Evolutionary conservation across 2,113 vertebrate species (phyloP), one percentile per base, ranked within the genome.

Genomic region (Cephalophus harveyi): DNA sequence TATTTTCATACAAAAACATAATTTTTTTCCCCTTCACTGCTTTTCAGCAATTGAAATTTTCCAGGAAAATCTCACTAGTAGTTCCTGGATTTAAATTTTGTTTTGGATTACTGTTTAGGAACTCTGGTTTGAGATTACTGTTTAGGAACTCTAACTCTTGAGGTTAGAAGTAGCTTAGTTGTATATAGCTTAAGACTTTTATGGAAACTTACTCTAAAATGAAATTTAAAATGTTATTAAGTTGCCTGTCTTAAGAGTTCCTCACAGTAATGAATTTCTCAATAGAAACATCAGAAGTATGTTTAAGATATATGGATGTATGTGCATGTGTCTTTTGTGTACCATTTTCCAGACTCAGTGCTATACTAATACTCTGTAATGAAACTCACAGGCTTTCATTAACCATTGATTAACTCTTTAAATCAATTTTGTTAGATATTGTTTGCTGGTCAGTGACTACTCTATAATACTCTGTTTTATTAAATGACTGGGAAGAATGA

Each of bases 1-100:
- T n/a, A 93, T 94, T 97, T 96, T 85, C 14, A 57, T 48, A 46
- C n/a, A 95, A 83, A 96, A 95, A 76, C 78, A 50, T 57, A 19
- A 40, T 88, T 87, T 40, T 60, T 74, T 23, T 40, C 9, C 0
- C 21, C 23, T n/a, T 71, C 6, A 46, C 16, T 92, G 46, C 43
- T 48, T 94, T 90, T 81, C 21, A 89, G 9, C 30, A 64, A 28
- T 89, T 94, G 87, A 81, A 88, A 88, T 82, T 91, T 95, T 90
- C 17, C 19, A 93, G 36, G 96, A 91, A 79, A 95, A 60, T 82
- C 17, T 84, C 54, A 87, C 54, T 76, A n/a, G 40, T 86, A 62
- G 23, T 90, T 96, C 33, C 30, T 96, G 30, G 27, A 54, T 85
- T 97, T 92, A 87, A 67, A 84, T 87, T 93, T 83, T 62, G 0